These are phyloP conservation scores for Rynchops niger DNA, from an alignment of 2,113 vertebrate species.

Conservation along the genomic window DNA sequence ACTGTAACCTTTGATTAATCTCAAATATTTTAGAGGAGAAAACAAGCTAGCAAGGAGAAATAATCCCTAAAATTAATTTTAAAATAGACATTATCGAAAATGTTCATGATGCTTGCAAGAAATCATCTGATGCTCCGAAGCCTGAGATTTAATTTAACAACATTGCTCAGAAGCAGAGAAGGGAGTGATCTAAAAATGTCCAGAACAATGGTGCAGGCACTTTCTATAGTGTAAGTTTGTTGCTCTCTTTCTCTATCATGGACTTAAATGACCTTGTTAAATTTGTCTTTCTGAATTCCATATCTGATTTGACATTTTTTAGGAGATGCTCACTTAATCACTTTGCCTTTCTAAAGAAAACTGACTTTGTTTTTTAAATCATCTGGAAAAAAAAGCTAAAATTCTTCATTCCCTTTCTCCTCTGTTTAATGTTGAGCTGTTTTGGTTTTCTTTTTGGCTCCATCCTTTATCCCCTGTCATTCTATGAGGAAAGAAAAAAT, in stretches of 20 bases:
- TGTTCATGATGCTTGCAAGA: neutral
- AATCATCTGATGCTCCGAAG: neutral
- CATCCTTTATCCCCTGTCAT: neutral
- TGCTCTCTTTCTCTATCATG: neutral
- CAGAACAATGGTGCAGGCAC: neutral
- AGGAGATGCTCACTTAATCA: fast-evolving
- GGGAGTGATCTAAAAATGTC: neutral
- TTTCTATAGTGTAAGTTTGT: neutral
- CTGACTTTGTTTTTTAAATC: fast-evolving
- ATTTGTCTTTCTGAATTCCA: neutral
- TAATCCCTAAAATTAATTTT: neutral
- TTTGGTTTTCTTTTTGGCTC: neutral
- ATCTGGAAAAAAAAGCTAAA: neutral
- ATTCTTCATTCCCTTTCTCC: neutral
- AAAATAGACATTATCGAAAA: neutral
- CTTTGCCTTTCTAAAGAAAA: neutral
- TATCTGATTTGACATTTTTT: neutral
- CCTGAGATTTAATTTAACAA: neutral
- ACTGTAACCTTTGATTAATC: neutral
- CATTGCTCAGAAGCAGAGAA: neutral
- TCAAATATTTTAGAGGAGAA: neutral
- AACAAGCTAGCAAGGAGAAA: neutral
- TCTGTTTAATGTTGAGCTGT: neutral
- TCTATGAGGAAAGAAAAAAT: neutral
- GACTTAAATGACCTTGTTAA: neutral